Evolutionary conservation across 2,113 vertebrate species (phyloP), one percentile per base, ranked within the genome.

Genomic region (Perca fluviatilis): DNA sequence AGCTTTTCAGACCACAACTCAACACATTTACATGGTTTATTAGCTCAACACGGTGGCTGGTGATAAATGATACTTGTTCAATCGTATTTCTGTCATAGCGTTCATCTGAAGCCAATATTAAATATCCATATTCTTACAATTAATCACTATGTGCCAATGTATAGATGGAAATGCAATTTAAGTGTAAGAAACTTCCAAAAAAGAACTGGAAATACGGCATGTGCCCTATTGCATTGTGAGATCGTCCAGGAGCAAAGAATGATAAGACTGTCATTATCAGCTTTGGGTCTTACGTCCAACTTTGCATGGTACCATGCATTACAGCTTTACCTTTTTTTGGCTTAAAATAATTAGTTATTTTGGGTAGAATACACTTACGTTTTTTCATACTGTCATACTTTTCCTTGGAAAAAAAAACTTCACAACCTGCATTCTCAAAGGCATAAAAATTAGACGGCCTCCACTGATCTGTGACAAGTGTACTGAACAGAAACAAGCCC

Each of bases 401-500:
- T 19, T 60, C 73, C 14, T 54, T 2, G 16, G 19, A 0, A 5
- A 66, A 57, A 57, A 57, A 57, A 74, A 18, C 2, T n/a, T 46
- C 23, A 21, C 27, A 61, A 33, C 49, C 5, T 70, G 33, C 43
- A 23, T 51, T 56, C 21, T 78, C n/a, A 5, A 5, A 68, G 76
- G 74, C 40, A 65, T 66, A 73, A 85, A 78, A 70, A 77, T 25
- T n/a, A 89, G 66, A 65, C 13, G 46, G 21, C 33, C 30, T 83
- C 2, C 33, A 18, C 46, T 60, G 60, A 67, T 58, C 50, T 6
- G 33, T 80, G 74, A 79, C 66, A 79, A 63, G 43, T 80, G 53
- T 77, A 49, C 57, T 40, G 62, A 78, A 60, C n/a, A 60, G 67
- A 86, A 82, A 80, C 76, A 73, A 79, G 79, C 74, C 58, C 64